These are phyloP conservation scores for Phylloscopus trochilus DNA, from an alignment of 2,113 vertebrate genomes.

Conservation along the genomic window DNA sequence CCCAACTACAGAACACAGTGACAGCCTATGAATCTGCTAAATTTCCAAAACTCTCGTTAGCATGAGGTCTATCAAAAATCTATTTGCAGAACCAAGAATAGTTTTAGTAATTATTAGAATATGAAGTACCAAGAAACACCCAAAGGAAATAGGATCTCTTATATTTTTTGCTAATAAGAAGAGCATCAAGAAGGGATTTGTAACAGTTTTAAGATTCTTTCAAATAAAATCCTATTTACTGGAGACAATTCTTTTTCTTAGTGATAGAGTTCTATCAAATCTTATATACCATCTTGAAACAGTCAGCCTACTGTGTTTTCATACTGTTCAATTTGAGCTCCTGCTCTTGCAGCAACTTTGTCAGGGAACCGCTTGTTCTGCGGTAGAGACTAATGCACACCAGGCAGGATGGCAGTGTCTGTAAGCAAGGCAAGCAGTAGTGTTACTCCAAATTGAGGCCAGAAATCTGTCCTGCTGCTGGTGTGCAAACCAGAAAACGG, in stretches of 20 bases:
- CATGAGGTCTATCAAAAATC: background rate
- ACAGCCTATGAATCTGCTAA: background rate
- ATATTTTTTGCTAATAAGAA: background rate
- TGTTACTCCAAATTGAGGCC: background rate
- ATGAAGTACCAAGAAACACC: background rate
- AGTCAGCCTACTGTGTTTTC: background rate
- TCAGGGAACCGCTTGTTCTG: background rate
- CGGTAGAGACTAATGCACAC: background rate
- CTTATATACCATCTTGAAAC: background rate
- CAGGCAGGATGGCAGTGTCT: background rate
- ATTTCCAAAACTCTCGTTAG: background rate
- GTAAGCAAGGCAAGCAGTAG: background rate
- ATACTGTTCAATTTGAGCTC: background rate
- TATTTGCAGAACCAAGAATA: background rate
- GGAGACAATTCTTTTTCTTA: background rate
- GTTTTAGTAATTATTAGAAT: background rate
- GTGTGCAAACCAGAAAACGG: background rate
- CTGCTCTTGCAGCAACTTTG: background rate
- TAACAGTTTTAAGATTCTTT: background rate
- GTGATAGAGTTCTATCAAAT: background rate
- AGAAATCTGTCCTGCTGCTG: background rate
- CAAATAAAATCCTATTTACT: background rate
- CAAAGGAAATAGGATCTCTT: background rate
- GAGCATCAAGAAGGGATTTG: background rate
- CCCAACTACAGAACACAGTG: background rate